Conservation (phyloP, 2,888 invertebrate species). For the Spodoptera picta region DNA sequence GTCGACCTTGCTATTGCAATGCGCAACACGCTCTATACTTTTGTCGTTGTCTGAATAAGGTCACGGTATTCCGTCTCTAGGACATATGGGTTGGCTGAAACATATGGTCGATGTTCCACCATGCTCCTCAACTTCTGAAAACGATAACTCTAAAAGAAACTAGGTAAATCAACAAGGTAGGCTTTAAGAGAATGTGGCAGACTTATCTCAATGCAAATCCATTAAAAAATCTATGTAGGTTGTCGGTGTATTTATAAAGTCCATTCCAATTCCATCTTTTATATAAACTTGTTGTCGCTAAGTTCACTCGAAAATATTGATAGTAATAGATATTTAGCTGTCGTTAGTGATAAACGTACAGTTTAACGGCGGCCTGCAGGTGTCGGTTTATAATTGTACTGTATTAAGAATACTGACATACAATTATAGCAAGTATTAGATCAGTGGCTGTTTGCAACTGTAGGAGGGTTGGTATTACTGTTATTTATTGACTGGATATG, state of each 20-base stretch:
- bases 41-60: constrained; percentile 81
- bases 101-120: constrained; percentile 50
- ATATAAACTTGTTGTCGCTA: constrained; percentile 24
- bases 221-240: no score
- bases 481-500: no score
- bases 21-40: constrained; percentile 78
- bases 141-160: not conserved
- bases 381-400: constrained; percentile 28
- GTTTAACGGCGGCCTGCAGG: constrained; percentile 45
- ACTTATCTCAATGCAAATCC: no score
- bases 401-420: no score
- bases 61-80: constrained; percentile 72
- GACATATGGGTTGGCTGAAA: constrained; percentile 64
- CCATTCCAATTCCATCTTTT: constrained; percentile 27
- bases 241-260: no score
- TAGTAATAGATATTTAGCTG: constrained; percentile 40
- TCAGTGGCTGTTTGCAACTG: no score
- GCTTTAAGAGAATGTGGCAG: no score
- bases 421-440: no score
- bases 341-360: constrained; percentile 32
- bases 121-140: constrained; percentile 4
- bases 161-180: no score
- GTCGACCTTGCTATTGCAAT: constrained; percentile 83
- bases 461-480: no score
- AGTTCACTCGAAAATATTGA: constrained; percentile 22